Evolutionary conservation across 2,113 vertebrate genomes (phyloP).

Genomic region (Pteropus alecto): DNA sequence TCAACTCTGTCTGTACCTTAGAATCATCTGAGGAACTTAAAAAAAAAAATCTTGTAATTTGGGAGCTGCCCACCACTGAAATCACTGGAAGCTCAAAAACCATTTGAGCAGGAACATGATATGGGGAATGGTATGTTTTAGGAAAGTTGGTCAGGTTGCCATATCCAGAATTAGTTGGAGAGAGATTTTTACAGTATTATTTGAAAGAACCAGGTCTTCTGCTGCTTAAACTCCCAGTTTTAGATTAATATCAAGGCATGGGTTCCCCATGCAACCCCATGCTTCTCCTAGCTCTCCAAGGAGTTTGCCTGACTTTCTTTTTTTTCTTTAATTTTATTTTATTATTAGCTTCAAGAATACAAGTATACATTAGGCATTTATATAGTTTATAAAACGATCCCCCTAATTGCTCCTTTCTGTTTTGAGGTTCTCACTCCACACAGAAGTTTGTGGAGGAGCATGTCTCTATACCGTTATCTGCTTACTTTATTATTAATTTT

Average conservation of each 20-base stretch:
- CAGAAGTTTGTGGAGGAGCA: background rate
- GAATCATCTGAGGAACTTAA: background rate
- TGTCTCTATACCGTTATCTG: background rate
- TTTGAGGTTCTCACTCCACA: background rate
- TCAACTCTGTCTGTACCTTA: background rate
- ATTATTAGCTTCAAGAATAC: too few relatives aligned
- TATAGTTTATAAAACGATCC: too few relatives aligned
- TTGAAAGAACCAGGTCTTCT: background rate
- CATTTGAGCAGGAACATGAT: background rate
- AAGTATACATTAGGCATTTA: too few relatives aligned
- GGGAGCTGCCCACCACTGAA: background rate
- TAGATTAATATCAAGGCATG: background rate
- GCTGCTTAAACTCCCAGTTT: background rate
- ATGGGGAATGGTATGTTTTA: background rate
- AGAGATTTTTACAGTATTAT: background rate
- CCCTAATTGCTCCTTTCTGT: background rate
- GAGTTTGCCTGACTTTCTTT: background rate
- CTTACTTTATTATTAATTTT: background rate
- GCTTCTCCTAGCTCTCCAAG: background rate
- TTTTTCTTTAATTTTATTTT: too few relatives aligned
- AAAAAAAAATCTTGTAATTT: background rate
- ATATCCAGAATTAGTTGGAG: background rate
- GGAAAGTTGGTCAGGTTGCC: background rate
- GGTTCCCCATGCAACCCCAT: background rate
- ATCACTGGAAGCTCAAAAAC: background rate